These are phyloP conservation scores for Bombycilla garrulus DNA, from an alignment of 2,113 vertebrate genomes.

Conservation along the genomic window DNA sequence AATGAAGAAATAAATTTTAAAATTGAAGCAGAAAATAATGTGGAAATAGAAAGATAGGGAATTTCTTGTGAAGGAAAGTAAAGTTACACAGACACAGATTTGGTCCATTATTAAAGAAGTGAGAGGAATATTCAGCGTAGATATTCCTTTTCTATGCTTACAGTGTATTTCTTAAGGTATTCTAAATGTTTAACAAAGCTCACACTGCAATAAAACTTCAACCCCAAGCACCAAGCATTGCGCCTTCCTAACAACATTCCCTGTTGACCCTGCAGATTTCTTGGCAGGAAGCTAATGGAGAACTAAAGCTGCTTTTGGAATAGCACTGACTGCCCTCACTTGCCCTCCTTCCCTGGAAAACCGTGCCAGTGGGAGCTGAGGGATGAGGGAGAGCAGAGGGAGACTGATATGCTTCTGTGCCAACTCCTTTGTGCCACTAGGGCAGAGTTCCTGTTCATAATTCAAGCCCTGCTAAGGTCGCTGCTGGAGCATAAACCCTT, in stretches of 20 bases:
- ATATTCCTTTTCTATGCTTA: neutral
- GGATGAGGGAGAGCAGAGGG: neutral
- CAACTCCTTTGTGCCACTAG: neutral
- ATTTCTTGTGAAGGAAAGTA: neutral
- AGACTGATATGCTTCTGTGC: neutral
- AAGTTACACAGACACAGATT: neutral
- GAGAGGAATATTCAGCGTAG: neutral
- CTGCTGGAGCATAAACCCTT: neutral
- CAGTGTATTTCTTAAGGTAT: neutral
- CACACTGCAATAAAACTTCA: neutral
- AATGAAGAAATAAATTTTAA: neutral
- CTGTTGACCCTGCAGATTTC: constrained; percentile 7
- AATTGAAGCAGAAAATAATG: neutral
- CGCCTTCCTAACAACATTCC: neutral
- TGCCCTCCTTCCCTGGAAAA: neutral
- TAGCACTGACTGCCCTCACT: neutral
- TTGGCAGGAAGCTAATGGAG: neutral
- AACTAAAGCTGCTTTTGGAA: constrained; percentile 22
- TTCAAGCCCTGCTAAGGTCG: constrained; percentile 2
- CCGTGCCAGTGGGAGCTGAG: neutral
- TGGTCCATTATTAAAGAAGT: neutral
- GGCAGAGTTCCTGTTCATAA: neutral
- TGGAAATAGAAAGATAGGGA: neutral
- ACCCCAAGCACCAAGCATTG: neutral
- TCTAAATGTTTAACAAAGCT: neutral